These are phyloP conservation scores for Sebastiscus tertius DNA, from an alignment of 2,797 vertebrate genomes.

Conservation along the genomic window DNA sequence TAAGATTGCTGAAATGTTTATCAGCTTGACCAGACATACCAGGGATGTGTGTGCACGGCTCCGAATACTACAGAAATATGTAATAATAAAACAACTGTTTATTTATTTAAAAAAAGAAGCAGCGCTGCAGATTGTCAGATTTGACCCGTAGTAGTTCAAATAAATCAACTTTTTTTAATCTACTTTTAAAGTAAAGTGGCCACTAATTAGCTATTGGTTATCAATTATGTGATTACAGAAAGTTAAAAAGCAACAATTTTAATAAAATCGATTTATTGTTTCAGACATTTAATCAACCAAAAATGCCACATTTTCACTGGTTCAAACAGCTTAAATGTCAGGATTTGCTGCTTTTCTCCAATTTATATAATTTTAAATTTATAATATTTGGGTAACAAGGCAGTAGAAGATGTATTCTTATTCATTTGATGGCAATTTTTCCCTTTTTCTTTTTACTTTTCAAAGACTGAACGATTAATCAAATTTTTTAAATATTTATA, in stretches of 20 bases:
- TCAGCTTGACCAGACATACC: slow-evolving; percentile 12
- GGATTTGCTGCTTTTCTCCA: background rate
- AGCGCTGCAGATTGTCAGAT: background rate
- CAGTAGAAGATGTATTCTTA: background rate
- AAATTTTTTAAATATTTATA: background rate
- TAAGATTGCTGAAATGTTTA: background rate
- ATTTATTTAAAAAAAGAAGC: background rate
- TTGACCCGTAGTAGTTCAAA: background rate
- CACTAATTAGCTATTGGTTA: background rate
- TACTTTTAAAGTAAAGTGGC: background rate
- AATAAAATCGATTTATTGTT: background rate
- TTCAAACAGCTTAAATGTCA: background rate
- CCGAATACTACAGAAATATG: background rate
- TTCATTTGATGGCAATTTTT: background rate
- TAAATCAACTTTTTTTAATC: background rate
- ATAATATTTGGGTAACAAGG: background rate
- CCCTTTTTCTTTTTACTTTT: background rate
- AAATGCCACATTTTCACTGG: background rate
- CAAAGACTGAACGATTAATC: background rate
- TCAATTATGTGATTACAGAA: background rate
- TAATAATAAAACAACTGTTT: background rate
- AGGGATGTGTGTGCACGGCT: background rate
- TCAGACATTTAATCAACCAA: background rate
- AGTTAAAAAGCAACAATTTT: background rate
- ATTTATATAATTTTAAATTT: background rate